Evolutionary conservation across 2,113 vertebrate genomes (phyloP).

Genomic region (Nesogale talazaci): DNA sequence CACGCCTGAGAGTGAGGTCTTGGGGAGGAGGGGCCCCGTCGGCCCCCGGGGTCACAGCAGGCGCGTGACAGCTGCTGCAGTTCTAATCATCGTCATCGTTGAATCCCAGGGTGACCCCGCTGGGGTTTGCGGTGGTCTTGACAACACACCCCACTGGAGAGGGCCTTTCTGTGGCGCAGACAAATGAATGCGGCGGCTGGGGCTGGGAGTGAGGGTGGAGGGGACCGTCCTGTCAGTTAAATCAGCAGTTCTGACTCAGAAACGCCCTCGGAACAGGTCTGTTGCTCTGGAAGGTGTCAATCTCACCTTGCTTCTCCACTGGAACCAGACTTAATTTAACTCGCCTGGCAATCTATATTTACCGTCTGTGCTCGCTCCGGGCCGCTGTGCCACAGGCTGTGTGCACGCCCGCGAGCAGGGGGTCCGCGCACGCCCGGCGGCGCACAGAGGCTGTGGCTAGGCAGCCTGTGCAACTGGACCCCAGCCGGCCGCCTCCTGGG

Average conservation of each 20-base stretch:
- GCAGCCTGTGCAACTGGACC: not conserved
- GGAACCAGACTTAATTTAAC: slow-evolving; percentile 74
- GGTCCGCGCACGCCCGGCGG: not conserved
- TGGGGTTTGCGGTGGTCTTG: not conserved
- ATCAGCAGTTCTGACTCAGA: slow-evolving; percentile 76
- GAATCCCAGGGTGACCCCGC: not conserved
- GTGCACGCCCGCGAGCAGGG: not conserved
- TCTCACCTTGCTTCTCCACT: slow-evolving; percentile 76
- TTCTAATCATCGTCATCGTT: not conserved
- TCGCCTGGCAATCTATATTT: slow-evolving; percentile 75
- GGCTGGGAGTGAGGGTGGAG: not conserved
- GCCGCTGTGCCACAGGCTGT: not conserved
- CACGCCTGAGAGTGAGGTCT: not conserved
- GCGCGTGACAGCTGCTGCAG: not conserved
- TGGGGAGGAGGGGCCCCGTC: not conserved
- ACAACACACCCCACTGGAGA: not conserved
- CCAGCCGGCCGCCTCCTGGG: not conserved
- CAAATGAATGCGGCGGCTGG: not conserved
- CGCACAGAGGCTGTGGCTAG: not conserved
- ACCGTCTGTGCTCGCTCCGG: slow-evolving; percentile 55
- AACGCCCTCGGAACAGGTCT: slow-evolving; percentile 70
- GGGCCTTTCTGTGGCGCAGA: slow-evolving; percentile 9
- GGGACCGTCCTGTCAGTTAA: slow-evolving; percentile 67
- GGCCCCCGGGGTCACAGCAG: not conserved
- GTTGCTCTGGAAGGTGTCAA: slow-evolving; percentile 70